Percentiles rank a stretch among this genome's conserved stretches.
These are phyloP conservation scores for Cynopterus sphinx DNA, from an alignment of 2,797 vertebrate genomes.

Conservation along the genomic window DNA sequence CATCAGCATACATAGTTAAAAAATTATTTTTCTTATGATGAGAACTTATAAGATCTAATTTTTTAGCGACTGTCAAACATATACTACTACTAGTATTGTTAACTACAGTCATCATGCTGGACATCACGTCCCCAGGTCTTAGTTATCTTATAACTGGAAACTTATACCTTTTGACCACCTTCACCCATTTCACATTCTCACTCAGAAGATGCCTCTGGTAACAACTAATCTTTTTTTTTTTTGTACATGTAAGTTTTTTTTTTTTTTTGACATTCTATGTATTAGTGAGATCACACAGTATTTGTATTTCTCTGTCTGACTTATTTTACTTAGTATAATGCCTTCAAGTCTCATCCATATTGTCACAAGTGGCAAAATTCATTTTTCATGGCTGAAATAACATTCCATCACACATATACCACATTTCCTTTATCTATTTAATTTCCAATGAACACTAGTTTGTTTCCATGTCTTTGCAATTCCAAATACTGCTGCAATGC, in stretches of 20 bases:
- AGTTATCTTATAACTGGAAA: background rate
- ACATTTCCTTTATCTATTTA: background rate
- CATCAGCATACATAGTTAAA: background rate
- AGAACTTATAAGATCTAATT: background rate
- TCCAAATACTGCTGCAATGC: background rate
- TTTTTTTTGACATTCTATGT: background rate
- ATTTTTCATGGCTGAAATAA: background rate
- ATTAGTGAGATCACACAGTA: background rate
- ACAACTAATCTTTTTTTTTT: background rate
- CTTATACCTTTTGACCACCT: background rate
- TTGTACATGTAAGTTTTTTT: background rate
- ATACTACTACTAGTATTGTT: background rate
- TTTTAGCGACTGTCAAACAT: background rate
- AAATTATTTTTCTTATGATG: background rate
- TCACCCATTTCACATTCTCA: background rate
- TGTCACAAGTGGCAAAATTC: background rate
- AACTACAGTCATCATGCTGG: too few relatives aligned
- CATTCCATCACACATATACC: background rate
- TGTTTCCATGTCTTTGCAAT: background rate
- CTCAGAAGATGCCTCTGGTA: background rate
- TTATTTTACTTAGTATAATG: background rate
- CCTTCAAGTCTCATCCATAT: background rate
- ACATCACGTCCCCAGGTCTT: too few relatives aligned
- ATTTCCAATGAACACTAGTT: background rate
- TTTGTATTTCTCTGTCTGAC: background rate